phyloP scores from a whole-genome alignment of 2,797 vertebrate genomes.

The Chelon auratus region DNA sequence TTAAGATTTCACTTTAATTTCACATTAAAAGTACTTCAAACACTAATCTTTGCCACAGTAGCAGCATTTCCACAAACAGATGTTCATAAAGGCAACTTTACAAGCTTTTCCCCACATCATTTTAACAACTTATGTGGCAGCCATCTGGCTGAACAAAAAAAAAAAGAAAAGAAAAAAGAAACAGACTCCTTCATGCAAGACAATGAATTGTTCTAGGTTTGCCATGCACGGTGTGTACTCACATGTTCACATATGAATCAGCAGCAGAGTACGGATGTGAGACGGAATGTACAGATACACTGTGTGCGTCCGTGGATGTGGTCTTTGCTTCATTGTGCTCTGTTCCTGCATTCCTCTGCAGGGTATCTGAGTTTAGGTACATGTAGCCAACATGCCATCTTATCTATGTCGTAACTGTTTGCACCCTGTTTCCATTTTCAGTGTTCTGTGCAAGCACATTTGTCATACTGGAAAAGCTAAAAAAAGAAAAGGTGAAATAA shows the following conservation, averaged over 20 bases:
- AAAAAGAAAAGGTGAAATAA: not conserved
- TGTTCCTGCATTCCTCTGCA: constrained; percentile 74
- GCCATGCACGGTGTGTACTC: constrained; percentile 48
- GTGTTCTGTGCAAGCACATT: not conserved
- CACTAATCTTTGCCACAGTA: not conserved
- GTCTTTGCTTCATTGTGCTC: constrained; percentile 71
- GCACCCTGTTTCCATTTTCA: constrained; percentile 1
- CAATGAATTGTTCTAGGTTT: constrained; percentile 11
- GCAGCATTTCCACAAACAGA: constrained; percentile 12
- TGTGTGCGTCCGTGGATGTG: constrained; percentile 58
- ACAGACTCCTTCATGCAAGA: constrained; percentile 18
- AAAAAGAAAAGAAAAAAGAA: not conserved
- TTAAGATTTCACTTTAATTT: not conserved
- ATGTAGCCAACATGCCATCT: constrained; percentile 41
- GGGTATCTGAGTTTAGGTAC: constrained; percentile 58
- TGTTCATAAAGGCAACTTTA: constrained; percentile 9
- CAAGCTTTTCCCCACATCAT: not conserved
- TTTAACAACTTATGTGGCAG: not conserved
- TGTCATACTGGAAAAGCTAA: not conserved
- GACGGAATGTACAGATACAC: constrained; percentile 72
- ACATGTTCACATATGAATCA: constrained; percentile 68
- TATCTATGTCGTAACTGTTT: constrained; percentile 37
- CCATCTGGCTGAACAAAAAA: not conserved
- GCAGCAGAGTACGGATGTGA: constrained; percentile 65
- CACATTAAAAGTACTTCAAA: not conserved